Base-by-base conservation (phyloP, 2,113 vertebrate species). In the Sebastes schlegelii region DNA sequence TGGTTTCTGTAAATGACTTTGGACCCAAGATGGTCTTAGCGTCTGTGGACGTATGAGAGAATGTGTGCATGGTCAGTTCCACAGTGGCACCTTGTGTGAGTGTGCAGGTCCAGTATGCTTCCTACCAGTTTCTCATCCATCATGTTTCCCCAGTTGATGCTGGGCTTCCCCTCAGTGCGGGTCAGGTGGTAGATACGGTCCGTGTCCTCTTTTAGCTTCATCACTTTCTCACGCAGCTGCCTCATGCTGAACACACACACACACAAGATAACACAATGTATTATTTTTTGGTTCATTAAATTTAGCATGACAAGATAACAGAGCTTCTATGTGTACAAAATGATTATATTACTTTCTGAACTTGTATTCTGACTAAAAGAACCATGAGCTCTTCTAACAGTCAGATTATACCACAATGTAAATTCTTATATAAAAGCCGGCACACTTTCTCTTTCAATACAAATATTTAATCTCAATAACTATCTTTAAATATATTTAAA, bases 51-150 rank as follows among this genome's bases (percentile, higher is more conserved):
- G n/a, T 49, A 6, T 48, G n/a, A 26, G n/a, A 48, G 49, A 11
- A 13, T 17, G 45, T 19, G 57, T 19, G 10, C 45, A 40, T 51
- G 6, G 19, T 43, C 49, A 60, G 63, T 54, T 54, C 9, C 16
- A 58, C 10, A 58, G 43, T 17, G 14, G 17, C 10, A 1, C 9
- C 8, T 3, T 68, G 54, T 42, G 46, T 26, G n/a, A 23, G 8
- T 14, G 1, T 12, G 7, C 34, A 17, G 66, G 14, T 40, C 2
- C 34, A 34, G 34, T 34, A 34, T 9, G 46, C 40, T 42, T 60
- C 91, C n/a, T 94, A 99, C 98, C 96, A 96, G 95, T 73, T 99
- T 99, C 88, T 98, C 97, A 1, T 99, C 97, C 3, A 99, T 97
- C 82, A 98, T 93, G 0, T 93, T 95, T 1, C 94, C 93, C 98